Evolutionary conservation across 1,140 invertebrate species (phyloP), one percentile per base, ranked within the genome.

Genomic region (Listronotus bonariensis): DNA sequence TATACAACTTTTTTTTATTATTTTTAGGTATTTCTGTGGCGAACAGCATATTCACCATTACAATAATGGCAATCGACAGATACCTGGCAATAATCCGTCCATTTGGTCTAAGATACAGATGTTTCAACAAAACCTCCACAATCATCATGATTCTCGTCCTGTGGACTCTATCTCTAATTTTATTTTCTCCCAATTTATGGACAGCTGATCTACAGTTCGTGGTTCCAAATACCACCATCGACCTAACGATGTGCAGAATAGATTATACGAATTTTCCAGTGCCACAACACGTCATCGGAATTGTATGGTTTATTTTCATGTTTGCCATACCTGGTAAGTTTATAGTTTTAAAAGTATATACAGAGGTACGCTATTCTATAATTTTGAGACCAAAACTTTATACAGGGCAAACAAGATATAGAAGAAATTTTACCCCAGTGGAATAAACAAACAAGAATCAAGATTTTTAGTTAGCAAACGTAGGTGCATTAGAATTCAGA

Each of bases 11-110:
- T 54, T 20, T 32, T 38, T 8, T 20, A 69, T 63, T 57, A 68
- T 56, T 77, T 77, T 8, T 79, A 92, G 90, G 89, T 41, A 87
- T 91, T 7, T 85, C 89, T 9, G 89, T 92, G 1, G 86, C 87
- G 0, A 87, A 88, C 1, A 90, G 88, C 66, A 86, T 92, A 26
- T 91, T 90, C 76, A 91, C 90, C 1, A 89, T 92, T 58, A 88
- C 87, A 0, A 87, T 88, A 0, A 89, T 92, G 87, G 89, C 89
- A 36, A 81, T 92, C 17, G 89, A 92, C 74, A 81, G 90, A 34
- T 89, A 87, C 70, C 75, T 91, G 42, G 90, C 89, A 7, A 91
- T 92, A 67, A 84, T 87, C 41, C 87, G 88, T 75, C 88, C 89
- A 0, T 86, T 91, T 56, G 82, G 85, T 12, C 69, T 75, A 53